These are phyloP conservation scores for Drosophila buzzatii DNA, from an alignment of 2,888 invertebrate species.

Conservation along the genomic window DNA sequence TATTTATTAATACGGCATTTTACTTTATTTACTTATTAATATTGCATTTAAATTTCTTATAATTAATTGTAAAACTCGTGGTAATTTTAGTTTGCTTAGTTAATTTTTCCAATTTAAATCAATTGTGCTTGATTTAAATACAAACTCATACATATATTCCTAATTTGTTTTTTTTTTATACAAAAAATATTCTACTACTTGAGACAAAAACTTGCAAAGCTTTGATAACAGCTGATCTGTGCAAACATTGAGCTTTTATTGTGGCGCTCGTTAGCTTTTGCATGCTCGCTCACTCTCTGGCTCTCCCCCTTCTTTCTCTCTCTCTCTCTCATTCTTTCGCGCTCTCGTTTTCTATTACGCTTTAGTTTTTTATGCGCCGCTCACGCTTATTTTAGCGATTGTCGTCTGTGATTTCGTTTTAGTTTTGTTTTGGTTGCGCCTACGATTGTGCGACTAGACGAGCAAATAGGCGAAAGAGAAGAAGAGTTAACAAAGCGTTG, in stretches of 20 bases:
- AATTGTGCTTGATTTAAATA: no score
- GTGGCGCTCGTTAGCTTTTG: slow-evolving; percentile 39
- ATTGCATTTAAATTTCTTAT: no score
- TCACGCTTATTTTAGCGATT: slow-evolving; percentile 9
- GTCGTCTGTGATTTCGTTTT: slow-evolving; percentile 23
- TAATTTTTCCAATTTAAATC: no score
- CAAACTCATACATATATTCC: no score
- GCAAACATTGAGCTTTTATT: slow-evolving; percentile 35
- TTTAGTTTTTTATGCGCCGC: slow-evolving; percentile 6
- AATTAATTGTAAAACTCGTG: no score
- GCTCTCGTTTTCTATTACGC: background rate
- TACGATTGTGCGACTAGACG: slow-evolving; percentile 28
- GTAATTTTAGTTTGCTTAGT: no score
- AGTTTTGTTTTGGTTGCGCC: slow-evolving; percentile 65
- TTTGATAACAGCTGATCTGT: slow-evolving; percentile 47
- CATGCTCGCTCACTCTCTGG: background rate
- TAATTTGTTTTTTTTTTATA: no score
- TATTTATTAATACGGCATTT: no score
- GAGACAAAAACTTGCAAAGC: slow-evolving; percentile 18
- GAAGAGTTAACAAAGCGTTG: slow-evolving; percentile 6
- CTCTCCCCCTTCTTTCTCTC: background rate
- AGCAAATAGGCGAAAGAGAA: background rate
- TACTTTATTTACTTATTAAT: no score
- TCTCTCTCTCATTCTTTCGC: background rate
- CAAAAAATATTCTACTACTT: no score